phyloP scores from a whole-genome alignment of 2,113 vertebrate genomes.

The Oenanthe oenanthe region DNA sequence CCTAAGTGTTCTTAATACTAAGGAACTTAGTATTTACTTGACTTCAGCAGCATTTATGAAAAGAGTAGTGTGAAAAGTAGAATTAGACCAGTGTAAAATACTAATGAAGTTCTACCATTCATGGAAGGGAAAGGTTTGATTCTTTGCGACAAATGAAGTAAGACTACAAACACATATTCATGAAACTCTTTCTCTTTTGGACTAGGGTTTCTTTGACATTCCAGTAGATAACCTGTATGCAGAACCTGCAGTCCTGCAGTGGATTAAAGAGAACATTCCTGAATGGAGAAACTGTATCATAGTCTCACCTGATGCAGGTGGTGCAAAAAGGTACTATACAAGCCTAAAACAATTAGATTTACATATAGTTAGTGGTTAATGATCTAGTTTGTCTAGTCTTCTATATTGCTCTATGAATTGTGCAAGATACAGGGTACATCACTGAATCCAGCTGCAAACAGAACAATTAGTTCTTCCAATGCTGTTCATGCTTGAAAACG shows the following conservation, averaged over 20 bases:
- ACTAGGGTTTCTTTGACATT: constrained; percentile 94
- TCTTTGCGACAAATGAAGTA: too few relatives aligned
- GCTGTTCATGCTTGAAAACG: not conserved
- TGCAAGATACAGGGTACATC: not conserved
- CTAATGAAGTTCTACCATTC: not conserved
- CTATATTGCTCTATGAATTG: not conserved
- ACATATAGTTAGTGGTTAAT: not conserved
- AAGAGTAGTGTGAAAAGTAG: not conserved
- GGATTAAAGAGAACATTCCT: constrained; percentile 90
- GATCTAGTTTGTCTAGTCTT: not conserved
- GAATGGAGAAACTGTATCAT: constrained; percentile 94
- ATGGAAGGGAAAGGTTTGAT: not conserved
- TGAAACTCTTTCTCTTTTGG: not conserved
- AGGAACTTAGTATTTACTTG: not conserved
- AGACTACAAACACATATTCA: not conserved
- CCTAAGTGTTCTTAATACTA: too few relatives aligned
- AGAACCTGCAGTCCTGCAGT: constrained; percentile 93
- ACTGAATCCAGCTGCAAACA: not conserved
- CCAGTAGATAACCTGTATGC: constrained; percentile 96
- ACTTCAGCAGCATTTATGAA: not conserved
- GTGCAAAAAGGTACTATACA: constrained; percentile 88
- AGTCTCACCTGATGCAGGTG: constrained; percentile 93
- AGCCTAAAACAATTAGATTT: not conserved
- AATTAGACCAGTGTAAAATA: not conserved
- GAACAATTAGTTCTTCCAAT: not conserved